Evolutionary conservation across 2,888 invertebrate genomes (phyloP).

Genomic region (Drosophila heteroneura): DNA sequence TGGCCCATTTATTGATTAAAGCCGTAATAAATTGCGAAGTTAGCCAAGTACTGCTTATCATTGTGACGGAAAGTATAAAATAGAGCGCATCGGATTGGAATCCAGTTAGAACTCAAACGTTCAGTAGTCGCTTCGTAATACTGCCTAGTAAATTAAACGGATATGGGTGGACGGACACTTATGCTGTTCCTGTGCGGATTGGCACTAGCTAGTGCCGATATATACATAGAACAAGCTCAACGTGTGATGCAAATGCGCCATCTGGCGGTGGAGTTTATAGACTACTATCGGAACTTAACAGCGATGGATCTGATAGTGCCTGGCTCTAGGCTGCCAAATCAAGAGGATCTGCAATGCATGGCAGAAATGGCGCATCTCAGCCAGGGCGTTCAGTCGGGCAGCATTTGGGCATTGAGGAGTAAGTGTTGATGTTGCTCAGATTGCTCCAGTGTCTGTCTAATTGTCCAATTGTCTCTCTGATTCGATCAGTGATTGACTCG

Average conservation of each 20-base stretch:
- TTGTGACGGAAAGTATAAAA: slow-evolving; percentile 17
- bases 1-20: background rate
- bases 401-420: slow-evolving; percentile 35
- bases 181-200: slow-evolving; percentile 12
- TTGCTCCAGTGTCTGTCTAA: background rate
- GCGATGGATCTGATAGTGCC: slow-evolving; percentile 19
- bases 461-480: background rate
- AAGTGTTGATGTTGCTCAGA: slow-evolving; percentile 8
- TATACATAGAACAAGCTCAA: slow-evolving; percentile 4
- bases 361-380: slow-evolving; percentile 38
- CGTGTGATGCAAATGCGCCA: slow-evolving; percentile 36
- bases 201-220: background rate
- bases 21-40: background rate
- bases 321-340: background rate
- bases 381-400: slow-evolving; percentile 13
- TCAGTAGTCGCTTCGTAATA: background rate
- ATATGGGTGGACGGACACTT: background rate
- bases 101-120: background rate
- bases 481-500: slow-evolving; percentile 84
- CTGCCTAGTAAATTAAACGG: slow-evolving; percentile 2
- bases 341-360: slow-evolving; percentile 49
- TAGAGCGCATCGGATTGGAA: background rate
- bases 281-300: slow-evolving; percentile 49
- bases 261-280: slow-evolving; percentile 57
- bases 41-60: slow-evolving; percentile 3